Base-by-base conservation (phyloP, 2,888 invertebrate species). In the Drosophila recens region DNA sequence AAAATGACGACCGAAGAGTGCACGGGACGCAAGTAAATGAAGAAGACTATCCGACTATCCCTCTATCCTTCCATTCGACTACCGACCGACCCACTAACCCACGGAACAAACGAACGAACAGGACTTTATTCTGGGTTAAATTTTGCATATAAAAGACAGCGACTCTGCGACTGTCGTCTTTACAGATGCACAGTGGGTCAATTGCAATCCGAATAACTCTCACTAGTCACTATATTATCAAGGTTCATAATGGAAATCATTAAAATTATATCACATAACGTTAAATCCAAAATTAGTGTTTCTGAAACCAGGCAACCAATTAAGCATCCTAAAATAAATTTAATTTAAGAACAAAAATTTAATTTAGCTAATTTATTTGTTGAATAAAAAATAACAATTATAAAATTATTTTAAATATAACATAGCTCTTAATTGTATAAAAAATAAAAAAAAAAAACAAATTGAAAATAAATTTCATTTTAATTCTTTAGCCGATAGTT, bases 91-190 rank as follows among this genome's bases (percentile, higher is more conserved):
- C 49, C 53, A 49, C 36, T 59, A 51, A 62, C 52, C 66, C 65
- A 57, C 57, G 66, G 27, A 65, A 43, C 78, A 62, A 57, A 51
- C 73, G 53, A 74, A 70, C 73, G 80, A 67, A 68, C 80, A 67
- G 67, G 75, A 86, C 88, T 80, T 57, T 63, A 75, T 83, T 80
- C 80, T 88, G 88, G 88, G 88, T 85, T 85, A 85, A 86, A 88
- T 88, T 85, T 85, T 85, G 84, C 84, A 88, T 85, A 85, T 66
- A 88, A 76, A 82, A 86, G 83, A 72, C 74, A 59, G 51, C 49
- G 72, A 33, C 65, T 27, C 71, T 63, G 67, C 62, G 61, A 67
- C 51, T 63, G 52, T 54, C 69, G 64, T 49, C 73, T 68, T 54
- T 67, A 40, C 65, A 40, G 8, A 6, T 46, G 87, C 73, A 83